Evolutionary conservation across 2,113 vertebrate species (phyloP).

Genomic region (Mystacornis crossleyi): DNA sequence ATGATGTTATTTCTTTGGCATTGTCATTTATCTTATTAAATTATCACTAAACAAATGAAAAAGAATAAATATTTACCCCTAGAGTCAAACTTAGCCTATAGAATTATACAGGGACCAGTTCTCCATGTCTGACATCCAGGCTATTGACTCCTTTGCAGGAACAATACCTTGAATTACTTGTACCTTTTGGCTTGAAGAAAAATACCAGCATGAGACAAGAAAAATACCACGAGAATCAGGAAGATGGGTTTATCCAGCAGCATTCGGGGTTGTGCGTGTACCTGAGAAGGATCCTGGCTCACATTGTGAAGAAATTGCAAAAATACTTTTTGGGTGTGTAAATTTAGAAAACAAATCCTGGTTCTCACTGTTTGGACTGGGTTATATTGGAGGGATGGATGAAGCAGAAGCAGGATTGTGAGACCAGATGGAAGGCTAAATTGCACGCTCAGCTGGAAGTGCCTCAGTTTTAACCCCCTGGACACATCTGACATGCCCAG

Average conservation of each 20-base stretch:
- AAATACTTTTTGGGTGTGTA: background rate
- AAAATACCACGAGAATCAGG: background rate
- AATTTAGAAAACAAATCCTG: background rate
- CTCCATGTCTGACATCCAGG: background rate
- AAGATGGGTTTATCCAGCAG: background rate
- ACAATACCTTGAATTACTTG: background rate
- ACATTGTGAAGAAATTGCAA: background rate
- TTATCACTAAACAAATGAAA: conserved; percentile 17
- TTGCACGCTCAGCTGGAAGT: background rate
- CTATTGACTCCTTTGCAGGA: background rate
- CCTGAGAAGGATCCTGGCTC: background rate
- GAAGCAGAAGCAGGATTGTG: background rate
- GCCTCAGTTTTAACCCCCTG: background rate
- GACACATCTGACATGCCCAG: background rate
- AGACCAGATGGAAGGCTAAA: background rate
- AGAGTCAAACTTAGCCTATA: background rate
- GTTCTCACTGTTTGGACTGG: background rate
- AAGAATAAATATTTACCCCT: conserved; percentile 34
- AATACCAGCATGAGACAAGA: background rate
- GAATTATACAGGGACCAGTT: background rate
- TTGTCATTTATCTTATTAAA: conserved; percentile 29
- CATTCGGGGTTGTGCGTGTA: background rate
- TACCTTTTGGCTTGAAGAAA: background rate
- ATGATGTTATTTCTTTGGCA: background rate
- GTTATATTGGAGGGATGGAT: background rate